Conservation (phyloP, 2,797 vertebrate species). For the Crenichthys baileyi region DNA sequence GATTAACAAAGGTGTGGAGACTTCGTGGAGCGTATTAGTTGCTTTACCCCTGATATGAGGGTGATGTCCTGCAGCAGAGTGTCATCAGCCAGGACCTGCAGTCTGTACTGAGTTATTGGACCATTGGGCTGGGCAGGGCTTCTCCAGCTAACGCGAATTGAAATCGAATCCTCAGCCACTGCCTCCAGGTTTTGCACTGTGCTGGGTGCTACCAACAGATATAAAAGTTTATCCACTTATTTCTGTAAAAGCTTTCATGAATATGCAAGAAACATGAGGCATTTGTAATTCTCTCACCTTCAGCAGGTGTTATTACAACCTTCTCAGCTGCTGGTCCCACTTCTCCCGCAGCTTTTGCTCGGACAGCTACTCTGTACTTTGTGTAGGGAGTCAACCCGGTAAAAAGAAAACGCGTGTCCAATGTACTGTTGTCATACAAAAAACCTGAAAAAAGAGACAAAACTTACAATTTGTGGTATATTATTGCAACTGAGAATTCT, state of each 20-base stretch:
- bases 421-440: constrained; percentile 90
- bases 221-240: constrained; percentile 6
- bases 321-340: constrained; percentile 85
- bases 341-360: constrained; percentile 89
- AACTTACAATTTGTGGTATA: not conserved
- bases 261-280: not conserved
- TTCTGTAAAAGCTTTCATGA: not conserved
- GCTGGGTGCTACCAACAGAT: constrained; percentile 84
- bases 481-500: not conserved
- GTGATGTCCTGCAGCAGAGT: constrained; percentile 87
- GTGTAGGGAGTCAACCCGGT: constrained; percentile 88
- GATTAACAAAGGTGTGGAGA: not conserved
- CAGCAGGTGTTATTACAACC: constrained; percentile 85
- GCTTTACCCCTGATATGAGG: constrained; percentile 83
- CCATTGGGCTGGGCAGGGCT: constrained; percentile 91
- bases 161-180: constrained; percentile 87
- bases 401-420: constrained; percentile 85
- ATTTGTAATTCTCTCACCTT: constrained; percentile 78
- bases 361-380: constrained; percentile 78
- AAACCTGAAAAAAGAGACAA: constrained; percentile 72
- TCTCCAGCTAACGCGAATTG: constrained; percentile 88
- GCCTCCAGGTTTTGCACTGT: constrained; percentile 85
- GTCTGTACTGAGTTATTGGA: constrained; percentile 89
- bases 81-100: constrained; percentile 80
- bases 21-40: constrained; percentile 1